Evolutionary conservation across 1,140 invertebrate species (phyloP).

Genomic region (Euglossa dilemma): DNA sequence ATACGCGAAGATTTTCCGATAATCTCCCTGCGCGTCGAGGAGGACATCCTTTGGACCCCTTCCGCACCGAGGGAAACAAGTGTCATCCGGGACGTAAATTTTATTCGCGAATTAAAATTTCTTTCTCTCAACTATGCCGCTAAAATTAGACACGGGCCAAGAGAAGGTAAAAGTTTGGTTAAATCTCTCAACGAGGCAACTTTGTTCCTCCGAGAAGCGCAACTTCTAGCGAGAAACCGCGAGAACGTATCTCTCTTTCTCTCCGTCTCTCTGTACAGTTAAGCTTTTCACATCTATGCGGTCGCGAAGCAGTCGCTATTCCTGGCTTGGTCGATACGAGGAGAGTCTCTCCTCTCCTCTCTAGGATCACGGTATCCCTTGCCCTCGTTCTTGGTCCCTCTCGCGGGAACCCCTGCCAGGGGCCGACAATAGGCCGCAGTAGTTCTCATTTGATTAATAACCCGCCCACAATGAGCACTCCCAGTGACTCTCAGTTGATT

Average conservation of each 20-base stretch:
- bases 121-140: too few relatives aligned
- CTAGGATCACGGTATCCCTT: constrained; percentile 48
- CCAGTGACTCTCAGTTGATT: constrained; percentile 81
- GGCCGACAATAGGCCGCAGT: constrained; percentile 78
- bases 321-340: constrained; percentile 65
- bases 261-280: not conserved
- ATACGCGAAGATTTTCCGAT: constrained; percentile 42
- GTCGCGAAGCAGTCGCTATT: constrained; percentile 24
- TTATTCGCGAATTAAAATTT: too few relatives aligned
- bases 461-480: constrained; percentile 77
- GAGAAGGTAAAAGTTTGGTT: too few relatives aligned
- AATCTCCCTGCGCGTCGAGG: constrained; percentile 34
- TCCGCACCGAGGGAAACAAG: not conserved
- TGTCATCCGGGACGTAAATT: too few relatives aligned
- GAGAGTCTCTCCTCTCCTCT: constrained; percentile 67
- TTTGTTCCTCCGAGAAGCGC: not conserved
- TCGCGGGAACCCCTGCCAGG: constrained; percentile 69
- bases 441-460: constrained; percentile 83
- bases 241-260: not conserved
- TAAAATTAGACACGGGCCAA: too few relatives aligned
- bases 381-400: constrained; percentile 43
- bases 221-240: not conserved
- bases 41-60: not conserved
- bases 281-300: constrained; percentile 15
- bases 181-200: not conserved